phyloP scores from a whole-genome alignment of 1,140 invertebrate species.

The Polypedilum pembai region DNA sequence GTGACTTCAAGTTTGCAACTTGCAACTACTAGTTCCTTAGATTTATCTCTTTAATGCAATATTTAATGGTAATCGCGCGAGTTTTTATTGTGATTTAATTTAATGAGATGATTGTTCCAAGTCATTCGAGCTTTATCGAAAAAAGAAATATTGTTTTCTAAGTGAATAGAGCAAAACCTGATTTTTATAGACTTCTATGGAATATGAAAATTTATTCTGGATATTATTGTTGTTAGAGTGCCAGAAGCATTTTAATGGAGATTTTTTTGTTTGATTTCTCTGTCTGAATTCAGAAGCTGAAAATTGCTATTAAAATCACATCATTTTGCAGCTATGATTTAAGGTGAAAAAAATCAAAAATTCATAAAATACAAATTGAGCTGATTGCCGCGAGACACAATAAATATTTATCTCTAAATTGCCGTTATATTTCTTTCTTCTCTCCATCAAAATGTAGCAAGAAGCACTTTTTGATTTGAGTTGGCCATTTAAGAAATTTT shows the following conservation, averaged over 20 bases:
- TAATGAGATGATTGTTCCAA: conserved; percentile 10
- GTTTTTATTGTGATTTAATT: conserved; percentile 20
- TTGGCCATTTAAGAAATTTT: no score
- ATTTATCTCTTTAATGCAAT: not conserved
- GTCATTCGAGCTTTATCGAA: not conserved
- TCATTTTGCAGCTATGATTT: not conserved
- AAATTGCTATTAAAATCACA: not conserved
- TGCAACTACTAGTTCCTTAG: no score
- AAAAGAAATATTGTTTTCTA: no score
- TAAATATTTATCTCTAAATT: not conserved
- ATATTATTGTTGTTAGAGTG: no score
- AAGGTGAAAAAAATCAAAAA: not conserved
- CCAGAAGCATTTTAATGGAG: not conserved
- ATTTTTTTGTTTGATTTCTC: not conserved
- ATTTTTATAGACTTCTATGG: not conserved
- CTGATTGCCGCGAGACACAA: not conserved
- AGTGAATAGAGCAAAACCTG: not conserved
- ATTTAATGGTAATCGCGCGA: not conserved
- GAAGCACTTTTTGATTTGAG: no score
- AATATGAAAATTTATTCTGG: no score
- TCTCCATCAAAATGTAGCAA: no score
- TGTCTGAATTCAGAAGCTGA: not conserved
- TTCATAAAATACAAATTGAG: no score
- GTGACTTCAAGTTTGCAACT: no score
- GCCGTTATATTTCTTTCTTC: not conserved